Percentiles rank a stretch among this genome's conserved stretches.
Evolutionary conservation across 2,113 vertebrate genomes (phyloP).

Genomic region (Spermophilus dauricus): DNA sequence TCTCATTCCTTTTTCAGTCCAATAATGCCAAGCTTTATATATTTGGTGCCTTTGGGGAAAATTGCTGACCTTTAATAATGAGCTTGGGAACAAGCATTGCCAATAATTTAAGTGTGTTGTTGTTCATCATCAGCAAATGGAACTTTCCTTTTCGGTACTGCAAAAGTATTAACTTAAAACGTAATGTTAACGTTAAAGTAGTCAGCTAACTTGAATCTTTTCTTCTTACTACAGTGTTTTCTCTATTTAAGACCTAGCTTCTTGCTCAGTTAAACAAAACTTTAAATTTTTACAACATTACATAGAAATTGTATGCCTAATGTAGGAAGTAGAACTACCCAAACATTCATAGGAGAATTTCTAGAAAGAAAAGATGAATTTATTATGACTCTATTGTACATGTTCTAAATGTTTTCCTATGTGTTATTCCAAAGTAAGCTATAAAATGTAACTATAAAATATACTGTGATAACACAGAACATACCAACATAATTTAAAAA

Average conservation of each 20-base stretch:
- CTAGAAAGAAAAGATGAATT: conserved; percentile 3
- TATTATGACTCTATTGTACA: not conserved
- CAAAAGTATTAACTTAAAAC: conserved; percentile 19
- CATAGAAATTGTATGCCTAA: not conserved
- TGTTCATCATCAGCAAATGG: conserved; percentile 28
- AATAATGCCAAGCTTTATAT: conserved; percentile 12
- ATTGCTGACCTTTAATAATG: conserved; percentile 36
- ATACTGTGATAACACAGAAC: not conserved
- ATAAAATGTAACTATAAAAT: not conserved
- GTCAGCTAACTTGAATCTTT: not conserved
- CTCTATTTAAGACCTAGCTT: conserved; percentile 19
- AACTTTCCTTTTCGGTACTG: not conserved
- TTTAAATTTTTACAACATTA: conserved; percentile 31
- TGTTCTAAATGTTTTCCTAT: conserved; percentile 32
- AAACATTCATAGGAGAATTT: not conserved
- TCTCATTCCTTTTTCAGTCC: conserved; percentile 1
- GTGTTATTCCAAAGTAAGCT: conserved; percentile 1
- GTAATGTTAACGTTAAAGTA: not conserved
- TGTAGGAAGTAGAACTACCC: not conserved
- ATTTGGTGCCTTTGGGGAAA: not conserved
- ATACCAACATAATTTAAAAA: not conserved
- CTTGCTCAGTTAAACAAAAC: not conserved
- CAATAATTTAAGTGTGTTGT: conserved; percentile 39
- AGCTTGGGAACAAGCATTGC: conserved; percentile 68
- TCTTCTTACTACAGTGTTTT: not conserved